Base-by-base conservation (phyloP, 2,113 vertebrate genomes). In the Chionodraco myersi region DNA sequence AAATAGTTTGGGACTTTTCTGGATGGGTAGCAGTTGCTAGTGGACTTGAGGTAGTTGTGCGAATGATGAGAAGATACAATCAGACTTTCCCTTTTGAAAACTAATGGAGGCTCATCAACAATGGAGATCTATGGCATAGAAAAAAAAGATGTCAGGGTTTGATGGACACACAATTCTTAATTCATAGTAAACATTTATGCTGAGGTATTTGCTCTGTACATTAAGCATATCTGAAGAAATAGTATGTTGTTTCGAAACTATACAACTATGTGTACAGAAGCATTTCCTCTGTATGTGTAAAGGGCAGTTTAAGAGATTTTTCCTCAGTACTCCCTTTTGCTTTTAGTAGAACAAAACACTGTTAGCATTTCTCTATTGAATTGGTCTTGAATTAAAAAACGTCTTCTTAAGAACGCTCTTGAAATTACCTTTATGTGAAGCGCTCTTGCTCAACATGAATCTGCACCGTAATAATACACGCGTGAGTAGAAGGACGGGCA, bases 401-500 rank as follows among this genome's bases (percentile, higher is more conserved):
- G 6, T 10, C 11, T 26, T 21, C 36, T 41, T 41, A 41, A 41
- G 36, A 41, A 41, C 36, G 36, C 36, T n/a, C 60, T 54, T 41
- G 36, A 30, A 66, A 18, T 53, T 23, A 44, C 51, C 56, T 57
- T 57, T 58, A 21, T 85, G 44, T 15, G 5, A 48, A 57, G 64
- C 8, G 2, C 65, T 65, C 48, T 45, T 51, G 26, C 53, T 51
- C 60, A n/a, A 69, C 15, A 48, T 41, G 64, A 64, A 73, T 59
- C 57, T 57, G 59, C 48, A 2, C 59, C 30, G 34, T 36, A 72
- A 86, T 67, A n/a, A 71, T 41, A 8, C 5, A 41, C 1, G 16
- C 49, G 36, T 47, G 68, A 84, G 73, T 34, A 44, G 69, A 63
- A 73, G 72, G 83, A 60, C 45, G 2, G 9, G 47, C 49, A 45